Percentiles rank a stretch among this genome's conserved stretches.
Evolutionary conservation across 2,113 vertebrate genomes (phyloP).

Genomic region (Chloropsis hardwickii): DNA sequence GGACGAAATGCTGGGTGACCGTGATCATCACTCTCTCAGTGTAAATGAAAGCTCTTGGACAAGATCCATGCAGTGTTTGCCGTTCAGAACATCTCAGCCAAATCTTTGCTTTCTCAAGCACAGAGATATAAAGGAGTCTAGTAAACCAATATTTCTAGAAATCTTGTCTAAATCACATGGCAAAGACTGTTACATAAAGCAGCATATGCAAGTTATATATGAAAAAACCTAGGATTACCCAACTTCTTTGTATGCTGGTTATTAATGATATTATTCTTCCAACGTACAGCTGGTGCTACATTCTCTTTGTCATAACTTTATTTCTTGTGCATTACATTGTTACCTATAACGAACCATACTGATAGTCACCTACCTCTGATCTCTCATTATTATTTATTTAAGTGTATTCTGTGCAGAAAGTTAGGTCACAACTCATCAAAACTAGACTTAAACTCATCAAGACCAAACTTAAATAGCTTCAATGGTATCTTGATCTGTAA

Average conservation of each 20-base stretch:
- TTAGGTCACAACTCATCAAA: background rate
- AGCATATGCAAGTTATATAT: background rate
- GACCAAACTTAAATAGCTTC: background rate
- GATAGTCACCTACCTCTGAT: background rate
- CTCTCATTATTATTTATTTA: background rate
- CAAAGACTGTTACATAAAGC: background rate
- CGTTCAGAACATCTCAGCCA: background rate
- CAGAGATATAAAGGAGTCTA: background rate
- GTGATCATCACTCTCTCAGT: background rate
- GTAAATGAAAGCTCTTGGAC: background rate
- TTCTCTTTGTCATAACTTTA: background rate
- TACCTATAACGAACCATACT: background rate
- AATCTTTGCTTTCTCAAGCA: background rate
- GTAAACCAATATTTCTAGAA: background rate
- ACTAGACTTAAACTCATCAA: background rate
- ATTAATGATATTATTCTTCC: background rate
- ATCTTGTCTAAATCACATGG: background rate
- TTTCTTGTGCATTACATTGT: background rate
- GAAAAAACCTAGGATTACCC: background rate
- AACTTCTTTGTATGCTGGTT: background rate
- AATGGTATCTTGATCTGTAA: background rate
- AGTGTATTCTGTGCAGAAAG: background rate
- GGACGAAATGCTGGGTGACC: background rate
- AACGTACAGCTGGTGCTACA: background rate
- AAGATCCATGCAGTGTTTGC: background rate